These are phyloP conservation scores for Cryptus armator DNA, from an alignment of 2,888 invertebrate genomes.

Conservation along the genomic window DNA sequence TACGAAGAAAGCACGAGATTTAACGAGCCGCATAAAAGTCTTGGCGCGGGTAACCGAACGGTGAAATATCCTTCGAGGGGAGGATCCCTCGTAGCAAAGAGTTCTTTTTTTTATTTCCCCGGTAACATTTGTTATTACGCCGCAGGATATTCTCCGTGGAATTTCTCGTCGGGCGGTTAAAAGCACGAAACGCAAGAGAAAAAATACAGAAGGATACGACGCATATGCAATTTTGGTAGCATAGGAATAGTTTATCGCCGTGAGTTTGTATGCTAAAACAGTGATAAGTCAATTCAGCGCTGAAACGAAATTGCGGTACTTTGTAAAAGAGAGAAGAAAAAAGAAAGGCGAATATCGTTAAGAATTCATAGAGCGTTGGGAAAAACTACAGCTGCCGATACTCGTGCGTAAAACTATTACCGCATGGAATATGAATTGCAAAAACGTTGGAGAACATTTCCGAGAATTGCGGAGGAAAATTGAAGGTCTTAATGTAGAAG, in stretches of 20 bases:
- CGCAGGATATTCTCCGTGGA: background rate
- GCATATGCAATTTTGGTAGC: slow-evolving; percentile 4
- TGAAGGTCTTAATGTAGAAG: background rate
- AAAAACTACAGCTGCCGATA: slow-evolving; percentile 19
- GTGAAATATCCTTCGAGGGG: background rate
- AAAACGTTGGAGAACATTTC: background rate
- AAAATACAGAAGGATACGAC: background rate
- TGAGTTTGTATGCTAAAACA: background rate
- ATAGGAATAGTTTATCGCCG: background rate
- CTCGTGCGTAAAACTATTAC: background rate
- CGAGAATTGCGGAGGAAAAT: slow-evolving; percentile 1
- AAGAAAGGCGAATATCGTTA: background rate
- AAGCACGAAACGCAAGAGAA: slow-evolving; percentile 19
- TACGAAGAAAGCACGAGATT: background rate
- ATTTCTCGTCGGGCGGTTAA: background rate
- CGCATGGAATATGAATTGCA: background rate
- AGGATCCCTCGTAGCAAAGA: background rate
- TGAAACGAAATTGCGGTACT: background rate
- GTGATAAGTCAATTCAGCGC: background rate
- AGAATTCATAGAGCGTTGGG: background rate
- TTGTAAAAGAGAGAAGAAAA: background rate
- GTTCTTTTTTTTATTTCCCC: background rate
- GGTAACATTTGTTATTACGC: background rate
- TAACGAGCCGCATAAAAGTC: too few species aligned
- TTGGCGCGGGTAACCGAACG: background rate